Conservation (phyloP, 2,888 invertebrate species). For the Psylliodes chrysocephalus region DNA sequence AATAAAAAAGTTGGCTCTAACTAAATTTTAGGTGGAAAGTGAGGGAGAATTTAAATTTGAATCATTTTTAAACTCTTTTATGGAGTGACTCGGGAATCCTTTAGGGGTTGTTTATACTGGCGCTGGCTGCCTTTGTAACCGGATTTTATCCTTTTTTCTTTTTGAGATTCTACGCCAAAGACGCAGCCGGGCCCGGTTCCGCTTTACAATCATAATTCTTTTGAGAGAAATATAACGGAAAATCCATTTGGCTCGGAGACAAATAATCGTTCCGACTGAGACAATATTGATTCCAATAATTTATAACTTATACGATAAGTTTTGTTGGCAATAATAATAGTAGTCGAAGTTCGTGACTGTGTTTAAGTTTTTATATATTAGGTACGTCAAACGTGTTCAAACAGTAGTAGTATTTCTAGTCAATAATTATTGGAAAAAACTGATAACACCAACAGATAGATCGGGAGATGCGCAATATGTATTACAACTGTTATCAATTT, state of each 20-base stretch:
- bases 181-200: not conserved
- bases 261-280: not conserved
- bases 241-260: not conserved
- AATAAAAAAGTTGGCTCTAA: not conserved
- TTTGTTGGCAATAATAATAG: not conserved
- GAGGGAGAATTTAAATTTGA: constrained; percentile 35
- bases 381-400: no score
- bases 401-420: no score
- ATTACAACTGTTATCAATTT: no score
- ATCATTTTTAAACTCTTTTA: constrained; percentile 35
- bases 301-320: not conserved
- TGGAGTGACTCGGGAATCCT: constrained; percentile 21
- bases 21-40: constrained; percentile 12
- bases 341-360: no score
- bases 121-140: not conserved
- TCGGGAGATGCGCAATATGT: no score
- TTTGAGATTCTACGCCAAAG: not conserved
- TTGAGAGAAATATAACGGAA: not conserved
- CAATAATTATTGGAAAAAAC: no score
- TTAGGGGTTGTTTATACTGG: constrained; percentile 5
- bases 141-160: not conserved
- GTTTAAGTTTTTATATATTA: no score
- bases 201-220: not conserved
- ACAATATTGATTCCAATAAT: not conserved
- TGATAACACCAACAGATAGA: no score